Base-by-base conservation (phyloP, 2,113 vertebrate species). In the Ceyx cyanopectus region DNA sequence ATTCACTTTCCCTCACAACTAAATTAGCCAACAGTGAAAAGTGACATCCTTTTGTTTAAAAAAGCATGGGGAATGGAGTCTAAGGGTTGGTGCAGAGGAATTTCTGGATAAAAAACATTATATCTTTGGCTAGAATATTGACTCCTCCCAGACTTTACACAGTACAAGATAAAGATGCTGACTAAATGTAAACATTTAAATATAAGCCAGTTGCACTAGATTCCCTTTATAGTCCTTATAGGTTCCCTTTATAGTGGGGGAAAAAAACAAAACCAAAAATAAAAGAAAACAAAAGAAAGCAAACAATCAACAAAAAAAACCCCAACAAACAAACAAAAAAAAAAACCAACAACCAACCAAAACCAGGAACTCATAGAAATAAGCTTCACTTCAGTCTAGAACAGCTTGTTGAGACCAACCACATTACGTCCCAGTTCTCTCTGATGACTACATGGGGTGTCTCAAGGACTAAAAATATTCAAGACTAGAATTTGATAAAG, bases 21-120 rank as follows among this genome's bases (percentile, higher is more conserved):
- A 92, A 84, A 94, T 94, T 90, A 95, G 46, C 29, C 79, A 73
- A 72, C 41, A 73, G 46, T 75, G 54, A 85, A 95, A 95, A 94
- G 45, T 69, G 78, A 45, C 72, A 91, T 85, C 15, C 23, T 77
- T 73, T 93, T 81, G 34, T 91, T 93, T 81, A 80, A 95, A 87
- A 87, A 60, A 56, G 3, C 13, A 12, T 6, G 8, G 27, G 21
- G 24, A 92, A 65, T 9, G 22, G 16, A 50, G 9, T 40, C 2
- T 77, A 62, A 62, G 54, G 20, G 8, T 4, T 24, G 50, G 20
- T 72, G 9, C 5, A 32, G 45, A 63, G 27, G 34, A 68, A 61
- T 61, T 79, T 79, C 40, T 75, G 10, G 12, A 40, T 79, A 7
- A 84, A 81, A 92, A 74, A 0, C 2, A 9, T 22, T 27, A 4